phyloP scores from a whole-genome alignment of 2,797 vertebrate species.

The Nyctibius grandis region DNA sequence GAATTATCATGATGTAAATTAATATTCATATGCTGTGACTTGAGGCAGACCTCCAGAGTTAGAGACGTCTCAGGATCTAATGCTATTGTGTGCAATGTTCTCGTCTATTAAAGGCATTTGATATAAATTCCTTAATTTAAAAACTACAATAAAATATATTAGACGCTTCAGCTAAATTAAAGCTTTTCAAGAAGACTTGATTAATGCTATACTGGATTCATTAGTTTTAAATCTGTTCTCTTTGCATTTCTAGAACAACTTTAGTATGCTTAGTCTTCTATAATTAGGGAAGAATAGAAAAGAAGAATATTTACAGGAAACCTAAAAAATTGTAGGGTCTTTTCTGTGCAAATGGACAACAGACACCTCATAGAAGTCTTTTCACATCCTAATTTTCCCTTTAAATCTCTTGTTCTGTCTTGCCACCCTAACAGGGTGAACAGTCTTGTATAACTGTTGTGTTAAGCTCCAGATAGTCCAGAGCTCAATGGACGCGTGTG shows the following conservation, averaged over 20 bases:
- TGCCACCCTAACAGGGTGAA: neutral
- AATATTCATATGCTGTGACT: neutral
- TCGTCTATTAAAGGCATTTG: neutral
- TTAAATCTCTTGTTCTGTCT: neutral
- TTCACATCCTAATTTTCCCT: neutral
- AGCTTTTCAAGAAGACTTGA: neutral
- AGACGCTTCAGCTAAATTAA: neutral
- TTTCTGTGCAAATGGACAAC: neutral
- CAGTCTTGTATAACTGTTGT: neutral
- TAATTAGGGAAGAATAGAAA: neutral
- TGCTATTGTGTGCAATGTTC: too few relatives aligned
- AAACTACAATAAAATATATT: neutral
- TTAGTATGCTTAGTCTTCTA: neutral
- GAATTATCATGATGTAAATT: neutral
- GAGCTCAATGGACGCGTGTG: fast-evolving
- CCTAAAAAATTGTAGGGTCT: neutral
- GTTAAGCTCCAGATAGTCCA: neutral
- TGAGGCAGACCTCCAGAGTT: neutral
- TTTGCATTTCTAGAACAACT: neutral
- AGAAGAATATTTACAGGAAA: neutral
- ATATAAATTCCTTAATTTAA: neutral
- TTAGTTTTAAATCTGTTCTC: neutral
- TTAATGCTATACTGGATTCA: neutral
- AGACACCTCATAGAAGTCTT: neutral
- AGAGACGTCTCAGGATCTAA: neutral